Base-by-base conservation (phyloP, 2,888 invertebrate genomes). In the Heliconius charithonia region DNA sequence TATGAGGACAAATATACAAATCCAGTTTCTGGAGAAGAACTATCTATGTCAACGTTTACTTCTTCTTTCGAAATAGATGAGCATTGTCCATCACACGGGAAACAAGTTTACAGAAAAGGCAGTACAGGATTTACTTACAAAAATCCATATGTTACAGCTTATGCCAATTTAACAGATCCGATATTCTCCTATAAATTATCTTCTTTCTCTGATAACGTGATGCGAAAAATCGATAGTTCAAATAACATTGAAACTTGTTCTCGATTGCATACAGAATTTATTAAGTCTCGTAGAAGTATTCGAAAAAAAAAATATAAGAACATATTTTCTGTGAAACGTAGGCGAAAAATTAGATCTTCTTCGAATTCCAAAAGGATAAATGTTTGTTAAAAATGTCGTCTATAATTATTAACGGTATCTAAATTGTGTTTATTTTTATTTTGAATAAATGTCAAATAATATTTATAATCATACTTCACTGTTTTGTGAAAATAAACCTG, bases 1-100 rank as follows among this genome's bases (percentile, higher is more conserved):
- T 92, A 86, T 83, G 89, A 92, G 82, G 91, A 92, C 81, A 93
- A 92, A 83, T 89, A 62, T 82, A 93, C 91, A 10, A 88, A 84
- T 83, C 82, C 82, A 16, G 83, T 86, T 80, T 86, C 87, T n/a
- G 85, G 80, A 32, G 84, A 81, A 10, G 87, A 89, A 27, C 74
- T 81, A 27, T 86, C 87, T 63, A 66, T 86, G 56, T 86, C 89
- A 7, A 87, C 86, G 2, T 84, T 83, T 71, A 90, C 86, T 25
- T 88, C 85, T 75, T 89, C 91, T 22, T 70, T 86, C 16, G 91
- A 88, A 27, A 83, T 86, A 25, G 89, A 90, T 82, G 85, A 85
- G 0, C 84, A 88, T 25, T 89, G 89, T 78, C 89, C 89, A 0
- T 87, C 91, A 9, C 89, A 90, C 65, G 88, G 89, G 4, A 84